A percentile compares a stretch with the other conserved stretches of the same genome.
phyloP scores from a whole-genome alignment of 23 tunicate species.

The Halocynthia roretzi region DNA sequence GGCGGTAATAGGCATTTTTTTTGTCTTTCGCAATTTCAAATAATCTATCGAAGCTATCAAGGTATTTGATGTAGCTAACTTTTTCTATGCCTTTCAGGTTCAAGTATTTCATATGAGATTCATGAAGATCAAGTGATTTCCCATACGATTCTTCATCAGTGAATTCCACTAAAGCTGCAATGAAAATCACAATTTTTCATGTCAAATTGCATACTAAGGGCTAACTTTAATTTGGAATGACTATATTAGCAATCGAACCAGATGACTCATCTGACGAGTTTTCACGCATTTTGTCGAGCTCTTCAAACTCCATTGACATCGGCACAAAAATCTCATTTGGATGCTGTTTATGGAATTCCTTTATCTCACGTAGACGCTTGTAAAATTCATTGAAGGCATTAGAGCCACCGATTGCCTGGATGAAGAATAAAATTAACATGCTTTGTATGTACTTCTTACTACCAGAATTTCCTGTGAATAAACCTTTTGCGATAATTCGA shows the following conservation, averaged over 20 bases:
- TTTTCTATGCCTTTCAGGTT: constrained; percentile 83
- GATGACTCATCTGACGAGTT: constrained; percentile 54
- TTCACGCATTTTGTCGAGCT: constrained; percentile 59
- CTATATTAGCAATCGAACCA: background rate
- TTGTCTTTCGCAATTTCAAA: constrained; percentile 67
- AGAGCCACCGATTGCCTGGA: constrained; percentile 77
- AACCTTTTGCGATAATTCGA: background rate
- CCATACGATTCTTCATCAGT: constrained; percentile 98
- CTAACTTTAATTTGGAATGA: background rate
- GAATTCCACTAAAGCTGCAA: constrained; percentile 74
- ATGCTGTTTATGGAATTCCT: constrained; percentile 83
- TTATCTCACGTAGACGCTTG: constrained; percentile 60
- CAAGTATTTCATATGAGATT: constrained; percentile 53
- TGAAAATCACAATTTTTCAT: background rate
- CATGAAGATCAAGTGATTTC: constrained; percentile 87
- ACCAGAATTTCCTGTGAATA: background rate
- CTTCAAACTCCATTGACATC: constrained; percentile 87
- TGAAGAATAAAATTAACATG: background rate
- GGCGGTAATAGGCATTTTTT: constrained; percentile 77
- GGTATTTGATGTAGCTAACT: constrained; percentile 78
- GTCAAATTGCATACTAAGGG: background rate
- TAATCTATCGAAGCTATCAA: constrained; percentile 77
- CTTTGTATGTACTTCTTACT: background rate
- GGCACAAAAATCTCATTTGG: constrained; percentile 89
- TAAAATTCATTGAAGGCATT: constrained; percentile 87